A percentile compares a stretch with the other conserved stretches of the same genome.
phyloP scores from a whole-genome alignment of 1,140 invertebrate species.

The Drosophila tropicalis region DNA sequence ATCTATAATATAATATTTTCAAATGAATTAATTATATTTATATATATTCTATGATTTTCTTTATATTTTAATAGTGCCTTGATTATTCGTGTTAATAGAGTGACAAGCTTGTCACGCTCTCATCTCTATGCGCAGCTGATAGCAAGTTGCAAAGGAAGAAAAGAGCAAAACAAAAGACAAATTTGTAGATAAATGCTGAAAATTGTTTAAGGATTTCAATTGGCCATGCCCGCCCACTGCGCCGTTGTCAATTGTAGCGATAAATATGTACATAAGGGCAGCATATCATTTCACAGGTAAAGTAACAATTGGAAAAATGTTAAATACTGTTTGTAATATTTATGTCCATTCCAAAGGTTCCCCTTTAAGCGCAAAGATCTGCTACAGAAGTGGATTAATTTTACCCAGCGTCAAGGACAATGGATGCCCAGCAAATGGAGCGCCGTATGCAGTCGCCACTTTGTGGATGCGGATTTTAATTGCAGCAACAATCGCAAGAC shows the following conservation, averaged over 20 bases:
- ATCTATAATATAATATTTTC: too few relatives aligned
- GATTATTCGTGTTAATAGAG: not conserved
- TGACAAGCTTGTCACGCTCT: not conserved
- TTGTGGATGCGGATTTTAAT: constrained; percentile 67
- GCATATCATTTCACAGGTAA: constrained; percentile 80
- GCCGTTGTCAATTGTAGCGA: constrained; percentile 77
- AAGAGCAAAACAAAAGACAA: not conserved
- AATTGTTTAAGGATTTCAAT: not conserved
- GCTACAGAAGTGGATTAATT: constrained; percentile 73
- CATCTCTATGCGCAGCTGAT: constrained; percentile 32
- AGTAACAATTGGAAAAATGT: not conserved
- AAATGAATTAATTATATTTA: too few relatives aligned
- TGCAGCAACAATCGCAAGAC: constrained; percentile 69
- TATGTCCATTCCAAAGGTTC: constrained; percentile 47
- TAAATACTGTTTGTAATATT: not conserved
- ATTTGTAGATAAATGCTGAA: not conserved
- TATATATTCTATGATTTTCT: not conserved
- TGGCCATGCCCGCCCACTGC: constrained; percentile 74
- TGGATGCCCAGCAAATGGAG: constrained; percentile 81
- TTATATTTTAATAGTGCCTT: too few relatives aligned
- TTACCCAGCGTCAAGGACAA: constrained; percentile 61
- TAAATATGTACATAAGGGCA: constrained; percentile 77
- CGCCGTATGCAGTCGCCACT: constrained; percentile 75
- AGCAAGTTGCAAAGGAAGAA: not conserved
- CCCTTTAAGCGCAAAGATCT: constrained; percentile 72